Evolutionary conservation across 1,140 invertebrate species (phyloP), one percentile per base, ranked within the genome.

Genomic region (Pseudomyrmex pallidus): DNA sequence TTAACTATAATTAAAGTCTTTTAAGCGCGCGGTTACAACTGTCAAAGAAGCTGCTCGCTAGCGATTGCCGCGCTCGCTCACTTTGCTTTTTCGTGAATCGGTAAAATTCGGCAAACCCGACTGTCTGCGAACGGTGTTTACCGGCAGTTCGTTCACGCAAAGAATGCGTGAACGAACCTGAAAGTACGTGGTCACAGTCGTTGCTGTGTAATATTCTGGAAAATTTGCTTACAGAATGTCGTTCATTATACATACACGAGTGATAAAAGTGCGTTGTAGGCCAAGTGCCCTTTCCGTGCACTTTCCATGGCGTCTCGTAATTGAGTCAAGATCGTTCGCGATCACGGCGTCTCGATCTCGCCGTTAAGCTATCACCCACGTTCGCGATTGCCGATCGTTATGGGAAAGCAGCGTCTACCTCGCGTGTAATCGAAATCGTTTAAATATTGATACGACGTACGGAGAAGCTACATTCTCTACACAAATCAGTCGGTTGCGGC

Each of bases 261-360:
- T 56, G 67, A 62, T 57, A 56, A 85, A 82, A 85, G 25, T 56
- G 56, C 13, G 57, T 62, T 62, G 50, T 56, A 52, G 46, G 20
- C 67, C 46, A 73, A 63, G 57, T 82, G 70, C 84, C 85, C 85
- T 87, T 85, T 87, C 76, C 63, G 57, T 50, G 50, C 50, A 86
- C 85, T 86, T 83, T 87, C 77, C 54, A 76, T 46, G 50, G 22
- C 20, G 62, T 68, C 61, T 20, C 59, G n/a, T 20, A 46, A 35
- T 59, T 20, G 62, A 86, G 74, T 68, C 85, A 86, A 87, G 85
- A 77, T 84, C 84, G 20, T 44, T 50, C 48, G 54, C 63, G 74
- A 62, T 54, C 73, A 84, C 82, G 44, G 20, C 57, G 25, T 52
- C 74, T 82, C 68, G 86, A 82, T 85, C 68, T 62, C 17, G 48